phyloP scores from a whole-genome alignment of 2,797 vertebrate species.

The Mycteria americana region DNA sequence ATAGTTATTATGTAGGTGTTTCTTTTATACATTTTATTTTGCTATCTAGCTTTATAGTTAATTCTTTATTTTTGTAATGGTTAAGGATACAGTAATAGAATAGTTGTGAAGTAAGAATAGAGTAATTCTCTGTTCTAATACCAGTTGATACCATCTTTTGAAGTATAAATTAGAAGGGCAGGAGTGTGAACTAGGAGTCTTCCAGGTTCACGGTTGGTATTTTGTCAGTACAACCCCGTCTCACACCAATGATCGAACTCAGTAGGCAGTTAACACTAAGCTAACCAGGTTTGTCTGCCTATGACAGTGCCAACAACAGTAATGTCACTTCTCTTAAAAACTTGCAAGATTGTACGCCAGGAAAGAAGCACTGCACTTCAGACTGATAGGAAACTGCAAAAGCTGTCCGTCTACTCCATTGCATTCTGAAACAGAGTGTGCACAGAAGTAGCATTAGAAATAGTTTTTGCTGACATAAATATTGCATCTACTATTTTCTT shows the following conservation, averaged over 20 bases:
- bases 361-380: not conserved
- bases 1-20: not conserved
- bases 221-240: not conserved
- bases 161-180: conserved; percentile 44
- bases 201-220: not conserved
- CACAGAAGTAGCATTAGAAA: not conserved
- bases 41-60: not conserved
- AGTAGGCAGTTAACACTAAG: not conserved
- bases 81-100: not conserved
- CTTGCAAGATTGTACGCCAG: not conserved
- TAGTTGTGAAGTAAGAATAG: not conserved
- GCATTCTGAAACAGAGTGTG: not conserved
- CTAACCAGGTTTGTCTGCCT: not conserved
- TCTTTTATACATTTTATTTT: not conserved
- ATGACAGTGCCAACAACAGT: not conserved
- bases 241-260: conserved; percentile 2
- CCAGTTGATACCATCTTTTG: not conserved
- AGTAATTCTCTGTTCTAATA: not conserved
- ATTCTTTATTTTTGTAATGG: not conserved
- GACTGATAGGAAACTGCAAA: not conserved
- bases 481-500: not conserved
- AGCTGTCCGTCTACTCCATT: not conserved
- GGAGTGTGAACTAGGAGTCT: not conserved
- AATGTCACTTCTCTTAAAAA: not conserved
- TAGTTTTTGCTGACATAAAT: not conserved